phyloP scores from a whole-genome alignment of 2,888 invertebrate species.

The Dromius quadrimaculatus region DNA sequence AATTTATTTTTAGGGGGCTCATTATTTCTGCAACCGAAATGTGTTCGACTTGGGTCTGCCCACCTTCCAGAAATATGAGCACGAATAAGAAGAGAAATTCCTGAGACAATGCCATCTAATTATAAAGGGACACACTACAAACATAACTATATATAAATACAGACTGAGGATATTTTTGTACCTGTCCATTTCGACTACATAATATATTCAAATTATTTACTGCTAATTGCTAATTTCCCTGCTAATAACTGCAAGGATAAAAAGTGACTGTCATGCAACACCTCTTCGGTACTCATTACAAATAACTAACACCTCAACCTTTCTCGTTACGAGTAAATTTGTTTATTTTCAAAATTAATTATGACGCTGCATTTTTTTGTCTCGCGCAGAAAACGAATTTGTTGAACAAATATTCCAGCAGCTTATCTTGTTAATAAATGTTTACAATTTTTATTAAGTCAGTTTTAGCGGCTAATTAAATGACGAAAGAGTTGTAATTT shows the following conservation, averaged over 20 bases:
- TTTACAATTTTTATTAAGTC: slow-evolving; percentile 22
- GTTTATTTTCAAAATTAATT: slow-evolving; percentile 41
- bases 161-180: too few relatives aligned
- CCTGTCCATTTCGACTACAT: too few relatives aligned
- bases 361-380: slow-evolving; percentile 37
- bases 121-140: too few relatives aligned
- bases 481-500: slow-evolving; percentile 16
- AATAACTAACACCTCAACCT: too few relatives aligned
- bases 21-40: slow-evolving; percentile 47
- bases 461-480: slow-evolving; percentile 32
- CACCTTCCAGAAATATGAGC: background rate
- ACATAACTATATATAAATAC: too few relatives aligned
- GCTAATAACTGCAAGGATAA: too few relatives aligned
- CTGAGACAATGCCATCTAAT: slow-evolving; percentile 16
- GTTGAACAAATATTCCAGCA: slow-evolving; percentile 28
- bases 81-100: background rate
- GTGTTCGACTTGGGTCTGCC: slow-evolving; percentile 20
- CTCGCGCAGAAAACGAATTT: slow-evolving; percentile 38
- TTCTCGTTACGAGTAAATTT: slow-evolving; percentile 19
- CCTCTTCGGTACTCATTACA: too few relatives aligned
- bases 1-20: slow-evolving; percentile 51
- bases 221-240: too few relatives aligned
- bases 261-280: too few relatives aligned
- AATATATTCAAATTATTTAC: too few relatives aligned
- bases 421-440: slow-evolving; percentile 39